Evolutionary conservation across 1,140 invertebrate genomes (phyloP).

Genomic region (Euwallacea fornicatus): DNA sequence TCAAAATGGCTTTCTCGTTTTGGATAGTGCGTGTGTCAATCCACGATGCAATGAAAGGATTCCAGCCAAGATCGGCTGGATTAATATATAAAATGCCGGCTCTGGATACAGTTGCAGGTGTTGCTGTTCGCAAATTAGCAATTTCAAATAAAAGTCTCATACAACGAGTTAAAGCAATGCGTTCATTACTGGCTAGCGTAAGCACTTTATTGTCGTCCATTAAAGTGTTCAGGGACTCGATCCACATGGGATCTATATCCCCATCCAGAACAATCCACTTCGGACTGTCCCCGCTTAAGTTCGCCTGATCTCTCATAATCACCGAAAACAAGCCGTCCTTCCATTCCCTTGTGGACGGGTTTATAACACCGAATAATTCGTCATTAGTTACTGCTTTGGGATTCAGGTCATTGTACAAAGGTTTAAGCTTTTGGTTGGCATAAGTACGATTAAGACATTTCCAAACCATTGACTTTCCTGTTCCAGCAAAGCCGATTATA

Average conservation of each 20-base stretch:
- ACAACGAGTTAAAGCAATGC: constrained; percentile 85
- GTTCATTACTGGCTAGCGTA: constrained; percentile 90
- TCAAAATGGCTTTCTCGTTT: constrained; percentile 76
- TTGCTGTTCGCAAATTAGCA: constrained; percentile 88
- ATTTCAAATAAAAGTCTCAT: constrained; percentile 96
- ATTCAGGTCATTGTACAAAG: constrained; percentile 86
- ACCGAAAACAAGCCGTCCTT: constrained; percentile 93
- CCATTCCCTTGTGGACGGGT: constrained; percentile 94
- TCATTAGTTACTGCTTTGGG: constrained; percentile 96
- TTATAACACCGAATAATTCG: constrained; percentile 94
- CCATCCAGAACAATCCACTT: constrained; percentile 97
- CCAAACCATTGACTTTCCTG: constrained; percentile 92
- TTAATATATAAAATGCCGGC: constrained; percentile 91
- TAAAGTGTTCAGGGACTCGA: constrained; percentile 87
- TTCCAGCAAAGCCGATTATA: constrained; percentile 88
- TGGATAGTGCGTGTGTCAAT: constrained; percentile 76
- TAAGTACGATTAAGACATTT: constrained; percentile 86
- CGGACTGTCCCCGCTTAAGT: constrained; percentile 80
- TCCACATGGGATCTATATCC: constrained; percentile 98
- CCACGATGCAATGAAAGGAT: constrained; percentile 92
- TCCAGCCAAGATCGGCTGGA: constrained; percentile 95
- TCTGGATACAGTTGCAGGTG: constrained; percentile 92
- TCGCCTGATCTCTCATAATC: constrained; percentile 91
- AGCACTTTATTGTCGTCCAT: constrained; percentile 89
- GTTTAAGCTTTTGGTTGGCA: constrained; percentile 72